Percentiles rank a stretch among this genome's conserved stretches.
phyloP scores from a whole-genome alignment of 2,797 vertebrate species.

The Chelidonichthys spinosus region DNA sequence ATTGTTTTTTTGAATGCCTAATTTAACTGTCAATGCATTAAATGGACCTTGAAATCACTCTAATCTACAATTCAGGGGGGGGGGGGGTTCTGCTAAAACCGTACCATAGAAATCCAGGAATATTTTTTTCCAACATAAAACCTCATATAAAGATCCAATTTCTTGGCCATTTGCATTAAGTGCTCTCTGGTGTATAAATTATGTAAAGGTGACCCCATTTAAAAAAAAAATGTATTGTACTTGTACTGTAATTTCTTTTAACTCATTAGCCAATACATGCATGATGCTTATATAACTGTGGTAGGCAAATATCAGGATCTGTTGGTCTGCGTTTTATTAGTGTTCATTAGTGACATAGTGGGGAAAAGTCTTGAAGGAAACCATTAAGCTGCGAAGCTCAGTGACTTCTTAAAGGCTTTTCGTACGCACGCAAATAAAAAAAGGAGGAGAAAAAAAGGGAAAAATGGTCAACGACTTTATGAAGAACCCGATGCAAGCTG shows the following conservation, averaged over 20 bases:
- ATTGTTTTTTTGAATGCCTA: background rate
- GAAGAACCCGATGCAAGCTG: conserved; percentile 46
- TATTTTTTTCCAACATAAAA: background rate
- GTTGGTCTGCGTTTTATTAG: background rate
- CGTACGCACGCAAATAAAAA: conserved; percentile 35
- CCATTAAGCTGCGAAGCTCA: conserved; percentile 19
- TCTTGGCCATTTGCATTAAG: background rate
- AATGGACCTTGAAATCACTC: background rate
- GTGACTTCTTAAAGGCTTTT: conserved; percentile 25
- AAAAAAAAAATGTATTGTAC: background rate
- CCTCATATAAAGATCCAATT: background rate
- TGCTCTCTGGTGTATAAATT: conserved; percentile 2
- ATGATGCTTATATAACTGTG: too few species aligned
- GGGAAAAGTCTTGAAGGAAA: conserved; percentile 12
- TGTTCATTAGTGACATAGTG: background rate
- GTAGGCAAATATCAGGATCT: background rate
- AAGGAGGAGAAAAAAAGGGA: conserved; percentile 7
- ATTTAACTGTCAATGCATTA: background rate
- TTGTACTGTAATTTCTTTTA: background rate
- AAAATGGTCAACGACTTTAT: conserved; percentile 32
- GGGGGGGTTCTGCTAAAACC: background rate
- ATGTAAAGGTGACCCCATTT: background rate
- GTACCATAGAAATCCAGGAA: background rate
- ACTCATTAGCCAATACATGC: background rate
- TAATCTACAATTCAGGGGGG: background rate